Percentiles rank a stretch among this genome's conserved stretches.
Evolutionary conservation across 1,140 invertebrate genomes (phyloP).

Genomic region (Ostrea edulis): DNA sequence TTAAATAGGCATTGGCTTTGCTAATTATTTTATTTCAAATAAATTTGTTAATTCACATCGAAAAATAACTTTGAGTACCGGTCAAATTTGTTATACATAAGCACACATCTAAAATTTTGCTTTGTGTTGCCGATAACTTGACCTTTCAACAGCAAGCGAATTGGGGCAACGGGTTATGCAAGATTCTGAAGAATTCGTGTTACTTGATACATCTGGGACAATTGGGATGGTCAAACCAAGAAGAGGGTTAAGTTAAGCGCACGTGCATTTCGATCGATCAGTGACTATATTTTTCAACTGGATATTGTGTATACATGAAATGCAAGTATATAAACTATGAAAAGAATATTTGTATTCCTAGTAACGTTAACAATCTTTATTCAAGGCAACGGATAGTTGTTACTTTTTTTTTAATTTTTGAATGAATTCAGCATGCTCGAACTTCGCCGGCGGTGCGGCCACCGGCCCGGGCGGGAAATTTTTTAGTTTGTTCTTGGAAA

Average conservation of each 20-base stretch:
- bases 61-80: no score
- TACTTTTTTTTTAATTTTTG: no score
- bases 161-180: background rate
- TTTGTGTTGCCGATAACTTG: slow-evolving; percentile 14
- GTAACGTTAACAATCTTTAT: no score
- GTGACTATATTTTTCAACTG: background rate
- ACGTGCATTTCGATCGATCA: background rate
- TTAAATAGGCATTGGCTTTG: no score
- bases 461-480: background rate
- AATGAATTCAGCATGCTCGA: no score
- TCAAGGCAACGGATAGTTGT: background rate
- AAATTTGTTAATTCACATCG: no score
- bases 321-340: slow-evolving; percentile 4
- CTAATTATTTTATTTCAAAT: no score
- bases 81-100: no score
- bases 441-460: background rate
- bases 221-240: slow-evolving; percentile 1
- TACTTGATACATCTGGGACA: slow-evolving; percentile 9
- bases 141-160: background rate
- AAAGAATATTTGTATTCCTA: background rate
- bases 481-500: background rate
- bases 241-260: background rate
- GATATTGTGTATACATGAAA: background rate
- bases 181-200: slow-evolving; percentile 15
- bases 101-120: background rate